Conservation (phyloP, 2,113 vertebrate species). For the Ardeotis arabs region DNA sequence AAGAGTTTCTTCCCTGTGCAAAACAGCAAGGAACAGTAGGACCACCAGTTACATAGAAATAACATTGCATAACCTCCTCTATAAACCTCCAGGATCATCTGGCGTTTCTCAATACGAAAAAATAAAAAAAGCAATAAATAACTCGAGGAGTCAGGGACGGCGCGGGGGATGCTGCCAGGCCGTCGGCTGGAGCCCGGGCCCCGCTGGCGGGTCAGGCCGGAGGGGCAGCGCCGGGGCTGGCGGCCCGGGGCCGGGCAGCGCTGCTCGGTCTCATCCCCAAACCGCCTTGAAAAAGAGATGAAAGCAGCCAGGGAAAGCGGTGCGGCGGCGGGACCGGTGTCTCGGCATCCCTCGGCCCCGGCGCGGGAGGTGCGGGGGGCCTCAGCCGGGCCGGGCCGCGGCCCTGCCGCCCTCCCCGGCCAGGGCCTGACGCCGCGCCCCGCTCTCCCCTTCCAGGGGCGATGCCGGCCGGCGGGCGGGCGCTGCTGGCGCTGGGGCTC, state of each 20-base stretch:
- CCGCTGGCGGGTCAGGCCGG: too few species aligned
- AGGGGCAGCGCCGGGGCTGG: neutral
- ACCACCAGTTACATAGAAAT: neutral
- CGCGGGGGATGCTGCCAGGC: neutral
- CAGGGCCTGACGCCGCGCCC: neutral
- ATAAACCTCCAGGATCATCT: neutral
- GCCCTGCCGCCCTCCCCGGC: neutral
- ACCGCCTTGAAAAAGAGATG: neutral
- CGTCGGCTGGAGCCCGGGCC: too few species aligned
- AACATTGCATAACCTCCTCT: neutral
- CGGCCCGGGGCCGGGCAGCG: neutral
- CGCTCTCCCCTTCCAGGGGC: slow-evolving; percentile 27
- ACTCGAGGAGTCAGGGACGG: neutral
- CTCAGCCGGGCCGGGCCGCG: neutral
- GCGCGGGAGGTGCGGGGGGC: too few species aligned
- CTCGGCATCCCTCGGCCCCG: too few species aligned
- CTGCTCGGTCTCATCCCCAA: neutral
- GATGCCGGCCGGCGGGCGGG: slow-evolving; percentile 60
- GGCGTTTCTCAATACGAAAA: neutral
- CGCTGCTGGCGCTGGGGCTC: slow-evolving; percentile 72
- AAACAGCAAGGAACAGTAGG: neutral
- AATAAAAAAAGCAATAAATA: neutral
- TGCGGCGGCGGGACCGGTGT: too few species aligned
- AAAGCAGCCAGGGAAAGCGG: neutral
- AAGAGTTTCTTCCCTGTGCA: neutral